Base-by-base conservation (phyloP, 2,888 invertebrate species). In the Reticulitermes lucifugus region DNA sequence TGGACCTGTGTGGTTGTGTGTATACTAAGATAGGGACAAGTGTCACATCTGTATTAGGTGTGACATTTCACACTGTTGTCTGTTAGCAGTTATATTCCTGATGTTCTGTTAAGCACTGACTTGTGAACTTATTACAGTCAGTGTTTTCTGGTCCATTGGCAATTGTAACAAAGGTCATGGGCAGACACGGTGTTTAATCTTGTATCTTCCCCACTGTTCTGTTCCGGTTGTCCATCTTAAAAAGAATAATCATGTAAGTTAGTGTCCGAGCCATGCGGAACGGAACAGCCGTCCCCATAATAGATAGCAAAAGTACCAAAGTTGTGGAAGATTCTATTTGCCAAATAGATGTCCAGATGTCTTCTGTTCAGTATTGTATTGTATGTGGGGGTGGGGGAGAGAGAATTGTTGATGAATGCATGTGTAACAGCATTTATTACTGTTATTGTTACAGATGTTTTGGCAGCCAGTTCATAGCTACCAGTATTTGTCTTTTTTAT, bases 181-280 rank as follows among this genome's bases (percentile, higher is more conserved):
- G 29, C 41, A 73, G 73, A 73, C 73, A 41, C 5, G 12, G 21
- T 82, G 59, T 83, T 65, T 83, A 29, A 83, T 73, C 71, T 81
- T 46, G 81, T 84, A 85, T 86, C 86, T 86, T 86, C 86, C 86
- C 85, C 84, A 86, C 85, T 86, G 85, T 81, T 86, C 86, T 84
- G 84, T 84, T 87, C 88, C 88, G 86, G 85, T 86, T 87, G 88
- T 88, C 88, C 88, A 88, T 83, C 85, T 84, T 85, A 85, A 79
- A 85, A 51, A 51, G 51, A 65, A 71, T 84, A 60, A 84, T 85
- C 81, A 85, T 86, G 84, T 84, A 86, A 85, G 84, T 59, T 75
- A 86, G 87, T 89, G 89, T 91, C 91, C 91, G 91, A 91, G 91
- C 91, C 91, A 90, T 89, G 90, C 90, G 91, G 91, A 88, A 90